Conservation (phyloP, 2,888 invertebrate species). For the Caenorhabditis plicata region DNA sequence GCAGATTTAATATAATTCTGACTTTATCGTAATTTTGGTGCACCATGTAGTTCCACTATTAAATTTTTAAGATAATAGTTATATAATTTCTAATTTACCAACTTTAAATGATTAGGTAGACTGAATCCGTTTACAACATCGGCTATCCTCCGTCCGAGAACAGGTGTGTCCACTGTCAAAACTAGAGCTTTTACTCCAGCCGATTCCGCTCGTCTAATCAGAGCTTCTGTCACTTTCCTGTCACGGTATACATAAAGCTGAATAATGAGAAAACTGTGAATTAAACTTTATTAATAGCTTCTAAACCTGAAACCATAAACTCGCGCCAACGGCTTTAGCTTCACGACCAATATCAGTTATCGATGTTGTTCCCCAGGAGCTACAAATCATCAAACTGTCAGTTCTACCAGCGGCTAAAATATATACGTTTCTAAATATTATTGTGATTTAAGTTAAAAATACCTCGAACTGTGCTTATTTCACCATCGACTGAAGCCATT, state of each 20-base stretch:
- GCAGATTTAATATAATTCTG: too few species aligned
- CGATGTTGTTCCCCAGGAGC: slow-evolving; percentile 83
- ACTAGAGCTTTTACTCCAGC: slow-evolving; percentile 69
- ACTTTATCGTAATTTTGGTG: too few species aligned
- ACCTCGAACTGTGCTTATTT: slow-evolving; percentile 81
- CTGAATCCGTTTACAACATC: slow-evolving; percentile 83
- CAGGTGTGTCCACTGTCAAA: slow-evolving; percentile 56
- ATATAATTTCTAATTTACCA: slow-evolving; percentile 1
- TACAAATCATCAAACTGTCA: slow-evolving; percentile 79
- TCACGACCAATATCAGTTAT: slow-evolving; percentile 83
- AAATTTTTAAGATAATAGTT: too few species aligned
- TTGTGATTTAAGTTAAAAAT: neutral
- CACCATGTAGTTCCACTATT: too few species aligned
- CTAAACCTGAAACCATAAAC: slow-evolving; percentile 55
- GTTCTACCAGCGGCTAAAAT: slow-evolving; percentile 77
- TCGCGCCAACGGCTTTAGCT: slow-evolving; percentile 37
- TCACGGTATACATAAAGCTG: slow-evolving; percentile 83
- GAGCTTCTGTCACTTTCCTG: slow-evolving; percentile 60
- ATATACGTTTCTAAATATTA: neutral
- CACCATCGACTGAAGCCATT: slow-evolving; percentile 87
- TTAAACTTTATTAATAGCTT: neutral
- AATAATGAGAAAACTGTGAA: slow-evolving; percentile 66
- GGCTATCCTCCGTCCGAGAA: slow-evolving; percentile 79
- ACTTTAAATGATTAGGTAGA: slow-evolving; percentile 77
- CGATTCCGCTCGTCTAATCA: slow-evolving; percentile 79